Base-by-base conservation (phyloP, 1,140 invertebrate genomes). In the Chlorops oryzae region DNA sequence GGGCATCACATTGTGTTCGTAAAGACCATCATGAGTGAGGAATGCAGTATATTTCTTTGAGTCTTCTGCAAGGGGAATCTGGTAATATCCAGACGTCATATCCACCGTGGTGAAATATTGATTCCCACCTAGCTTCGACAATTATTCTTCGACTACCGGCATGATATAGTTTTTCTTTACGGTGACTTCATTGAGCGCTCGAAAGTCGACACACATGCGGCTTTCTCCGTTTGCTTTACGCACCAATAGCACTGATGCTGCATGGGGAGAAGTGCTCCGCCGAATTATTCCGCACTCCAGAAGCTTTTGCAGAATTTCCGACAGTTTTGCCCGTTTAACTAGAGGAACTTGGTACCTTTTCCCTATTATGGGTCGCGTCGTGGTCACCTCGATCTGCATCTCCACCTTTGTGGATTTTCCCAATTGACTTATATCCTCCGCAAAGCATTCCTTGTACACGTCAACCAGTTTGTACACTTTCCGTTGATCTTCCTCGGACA, bases 1-100 rank as follows among this genome's bases (percentile, higher is more conserved):
- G 18, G 74, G 67, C 58, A 78, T 64, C 10, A 50, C 25, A 3
- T 59, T 51, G 39, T 62, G 75, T 54, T 77, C 58, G 20, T 45
- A 62, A 2, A 54, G 52, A 4, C 54, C 59, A 20, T 55, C 55
- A 1, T 44, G 56, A 5, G 56, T 60, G 1, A 59, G 39, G 38
- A 62, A 64, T 15, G 56, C 54, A 3, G 53, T 57, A 6, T 47
- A 28, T n/a, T 40, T 40, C 22, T 40, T 54, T 15, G 21, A 34
- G 5, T 38, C 22, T 20, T 47, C 45, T 9, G 39, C 38, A 7
- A 47, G 17, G 1, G 34, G 45, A n/a, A 47, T 47, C 21, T 37
- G 45, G 15, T 47, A 38, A 22, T 35, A 47, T n/a, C 45, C 45
- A n/a, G 47, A 13, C 6, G 37, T 40, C 35, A 49, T 32, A 17